Evolutionary conservation across 2,888 invertebrate species (phyloP).

Genomic region (Onthophagus sagittarius): DNA sequence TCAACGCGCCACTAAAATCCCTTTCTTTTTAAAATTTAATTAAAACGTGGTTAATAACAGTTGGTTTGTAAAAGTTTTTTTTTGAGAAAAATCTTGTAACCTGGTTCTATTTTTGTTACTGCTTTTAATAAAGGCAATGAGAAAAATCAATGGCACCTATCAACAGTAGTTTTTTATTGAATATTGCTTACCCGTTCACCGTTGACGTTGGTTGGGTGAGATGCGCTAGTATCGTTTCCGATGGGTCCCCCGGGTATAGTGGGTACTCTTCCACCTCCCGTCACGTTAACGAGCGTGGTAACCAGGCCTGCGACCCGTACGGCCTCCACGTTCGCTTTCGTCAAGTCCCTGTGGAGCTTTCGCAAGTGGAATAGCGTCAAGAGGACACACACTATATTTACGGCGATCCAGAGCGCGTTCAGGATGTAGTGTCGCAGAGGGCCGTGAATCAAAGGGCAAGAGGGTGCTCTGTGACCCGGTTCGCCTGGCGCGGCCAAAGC

Average conservation of each 20-base stretch:
- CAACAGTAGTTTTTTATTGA: too few relatives aligned
- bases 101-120: too few relatives aligned
- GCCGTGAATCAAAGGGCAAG: slow-evolving; percentile 82
- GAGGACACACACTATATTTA: slow-evolving; percentile 80
- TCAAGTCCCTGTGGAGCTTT: slow-evolving; percentile 76
- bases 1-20: background rate
- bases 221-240: slow-evolving; percentile 32
- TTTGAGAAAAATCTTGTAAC: too few relatives aligned
- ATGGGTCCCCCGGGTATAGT: slow-evolving; percentile 63
- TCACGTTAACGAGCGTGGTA: slow-evolving; percentile 79
- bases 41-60: too few relatives aligned
- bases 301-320: slow-evolving; percentile 78
- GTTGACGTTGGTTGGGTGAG: slow-evolving; percentile 46
- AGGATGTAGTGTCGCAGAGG: slow-evolving; percentile 87
- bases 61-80: too few relatives aligned
- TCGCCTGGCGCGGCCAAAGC: slow-evolving; percentile 79
- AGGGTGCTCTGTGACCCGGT: slow-evolving; percentile 71
- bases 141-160: too few relatives aligned
- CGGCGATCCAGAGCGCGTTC: slow-evolving; percentile 85
- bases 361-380: slow-evolving; percentile 80
- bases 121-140: too few relatives aligned
- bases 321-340: slow-evolving; percentile 80
- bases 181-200: slow-evolving; percentile 36
- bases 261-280: slow-evolving; percentile 55
- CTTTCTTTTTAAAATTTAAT: background rate